Percentiles rank a stretch among this genome's conserved stretches.
Evolutionary conservation across 2,113 vertebrate genomes (phyloP).

Genomic region (Cryptomyrus ogoouensis): DNA sequence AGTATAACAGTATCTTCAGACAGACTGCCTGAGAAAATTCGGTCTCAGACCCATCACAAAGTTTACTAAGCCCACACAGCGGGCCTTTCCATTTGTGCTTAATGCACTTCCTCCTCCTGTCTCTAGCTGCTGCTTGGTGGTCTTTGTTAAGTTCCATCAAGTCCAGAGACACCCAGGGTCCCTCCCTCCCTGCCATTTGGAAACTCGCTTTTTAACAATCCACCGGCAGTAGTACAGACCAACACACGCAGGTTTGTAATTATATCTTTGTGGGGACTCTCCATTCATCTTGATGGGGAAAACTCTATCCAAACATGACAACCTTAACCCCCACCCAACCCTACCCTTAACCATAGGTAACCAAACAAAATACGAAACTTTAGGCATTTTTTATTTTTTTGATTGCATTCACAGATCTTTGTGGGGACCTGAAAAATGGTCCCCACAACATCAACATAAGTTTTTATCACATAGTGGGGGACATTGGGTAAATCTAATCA

Average conservation of each 20-base stretch:
- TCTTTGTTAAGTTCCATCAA: background rate
- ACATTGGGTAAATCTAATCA: no score
- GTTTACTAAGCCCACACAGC: background rate
- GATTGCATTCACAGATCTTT: no score
- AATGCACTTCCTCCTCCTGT: background rate
- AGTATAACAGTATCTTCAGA: background rate
- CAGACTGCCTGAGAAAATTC: background rate
- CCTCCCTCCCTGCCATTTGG: background rate
- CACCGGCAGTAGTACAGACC: background rate
- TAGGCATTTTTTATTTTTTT: no score
- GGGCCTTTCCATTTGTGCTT: background rate
- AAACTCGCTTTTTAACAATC: background rate
- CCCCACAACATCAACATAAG: background rate
- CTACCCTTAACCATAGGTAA: no score
- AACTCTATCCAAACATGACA: no score
- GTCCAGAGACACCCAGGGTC: background rate
- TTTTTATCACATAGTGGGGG: no score
- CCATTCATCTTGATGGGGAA: no score
- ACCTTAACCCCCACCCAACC: no score
- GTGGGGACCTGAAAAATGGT: background rate
- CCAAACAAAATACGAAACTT: no score
- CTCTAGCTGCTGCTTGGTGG: background rate
- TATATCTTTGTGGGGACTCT: no score
- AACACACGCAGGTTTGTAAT: background rate
- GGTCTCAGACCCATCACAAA: background rate